Evolutionary conservation across 2,113 vertebrate genomes (phyloP).

Genomic region (Paraplagusia blochii): DNA sequence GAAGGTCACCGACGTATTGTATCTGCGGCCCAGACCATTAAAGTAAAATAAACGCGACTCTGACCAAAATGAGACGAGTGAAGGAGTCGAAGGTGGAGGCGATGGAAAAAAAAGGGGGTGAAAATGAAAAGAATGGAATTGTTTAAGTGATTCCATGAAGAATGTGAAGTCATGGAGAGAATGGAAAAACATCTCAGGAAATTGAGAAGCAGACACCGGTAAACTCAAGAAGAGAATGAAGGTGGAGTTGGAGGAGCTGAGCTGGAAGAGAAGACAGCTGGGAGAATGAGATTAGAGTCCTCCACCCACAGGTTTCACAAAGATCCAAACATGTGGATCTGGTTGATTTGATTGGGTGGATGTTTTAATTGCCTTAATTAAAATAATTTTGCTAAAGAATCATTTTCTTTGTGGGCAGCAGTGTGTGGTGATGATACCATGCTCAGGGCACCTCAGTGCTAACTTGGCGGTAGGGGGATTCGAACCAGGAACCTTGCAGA

Average conservation of each 20-base stretch:
- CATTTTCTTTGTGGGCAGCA: too few relatives aligned
- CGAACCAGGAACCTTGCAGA: too few relatives aligned
- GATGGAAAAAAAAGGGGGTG: slow-evolving; percentile 19
- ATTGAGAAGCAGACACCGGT: slow-evolving; percentile 15
- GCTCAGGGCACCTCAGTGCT: too few relatives aligned
- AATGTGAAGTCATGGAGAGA: slow-evolving; percentile 1
- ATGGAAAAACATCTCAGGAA: slow-evolving; percentile 15
- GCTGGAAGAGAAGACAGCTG: slow-evolving; percentile 1
- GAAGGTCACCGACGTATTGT: slow-evolving; percentile 45
- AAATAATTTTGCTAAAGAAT: too few relatives aligned
- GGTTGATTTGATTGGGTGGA: too few relatives aligned
- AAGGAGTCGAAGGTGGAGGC: slow-evolving; percentile 26
- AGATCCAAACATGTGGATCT: background rate
- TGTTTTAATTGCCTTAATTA: too few relatives aligned
- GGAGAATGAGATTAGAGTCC: slow-evolving; percentile 5
- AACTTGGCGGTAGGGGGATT: too few relatives aligned
- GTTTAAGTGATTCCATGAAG: slow-evolving; percentile 22
- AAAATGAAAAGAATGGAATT: slow-evolving; percentile 1
- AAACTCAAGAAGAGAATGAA: slow-evolving; percentile 9
- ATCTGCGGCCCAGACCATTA: slow-evolving; percentile 45
- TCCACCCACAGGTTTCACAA: background rate
- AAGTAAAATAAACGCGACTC: too few relatives aligned
- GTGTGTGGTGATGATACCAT: too few relatives aligned
- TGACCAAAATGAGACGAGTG: slow-evolving; percentile 7
- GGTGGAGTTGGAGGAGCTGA: slow-evolving; percentile 10